Evolutionary conservation across 1,140 invertebrate species (phyloP), one percentile per base, ranked within the genome.

Genomic region (Hestina assimilis): DNA sequence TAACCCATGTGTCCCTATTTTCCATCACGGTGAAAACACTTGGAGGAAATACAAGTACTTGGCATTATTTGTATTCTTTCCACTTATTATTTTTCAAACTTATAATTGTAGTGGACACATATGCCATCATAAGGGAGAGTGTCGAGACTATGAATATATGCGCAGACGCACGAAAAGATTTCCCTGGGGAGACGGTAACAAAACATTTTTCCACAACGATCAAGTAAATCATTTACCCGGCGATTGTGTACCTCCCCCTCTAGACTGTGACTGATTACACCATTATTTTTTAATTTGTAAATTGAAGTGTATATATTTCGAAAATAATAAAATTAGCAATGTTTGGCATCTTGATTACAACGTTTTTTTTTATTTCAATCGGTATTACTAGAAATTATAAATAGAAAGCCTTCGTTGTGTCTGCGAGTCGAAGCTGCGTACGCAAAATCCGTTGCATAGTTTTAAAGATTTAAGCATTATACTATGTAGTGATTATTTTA

Each of bases 171-270:
- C 57, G 0, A 86, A 94, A 69, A 89, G 83, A 50, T 97, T 94
- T 84, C 96, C 96, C n/a, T 97, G 96, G 96, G 94, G 95, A 41
- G 95, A 96, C 83, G 96, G 96, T 20, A 92, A 92, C 53, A 90
- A 93, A 48, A 90, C 90, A 11, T 75, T 97, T 5, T 96, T 97
- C 90, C 95, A 96, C 84, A 97, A 97, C 79, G 92, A 94, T 19
- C 90, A 93, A 33, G 76, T 89, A 3, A 97, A 97, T 81, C 83
- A 95, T 53, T 83, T 96, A 17, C 95, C 95, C 20, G 91, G 92
- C 57, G 96, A 96, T 55, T 97, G 96, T 89, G 94, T 72, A 33
- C 66, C 72, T 15, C 77, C 75, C 19, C 68, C 73, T 6, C 47
- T 71, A 1, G 76, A 84, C 5, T 83, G 79, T 51, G 83, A 84